Base-by-base conservation (phyloP, 2,113 vertebrate genomes). In the Sterrhoptilus dennistouni region DNA sequence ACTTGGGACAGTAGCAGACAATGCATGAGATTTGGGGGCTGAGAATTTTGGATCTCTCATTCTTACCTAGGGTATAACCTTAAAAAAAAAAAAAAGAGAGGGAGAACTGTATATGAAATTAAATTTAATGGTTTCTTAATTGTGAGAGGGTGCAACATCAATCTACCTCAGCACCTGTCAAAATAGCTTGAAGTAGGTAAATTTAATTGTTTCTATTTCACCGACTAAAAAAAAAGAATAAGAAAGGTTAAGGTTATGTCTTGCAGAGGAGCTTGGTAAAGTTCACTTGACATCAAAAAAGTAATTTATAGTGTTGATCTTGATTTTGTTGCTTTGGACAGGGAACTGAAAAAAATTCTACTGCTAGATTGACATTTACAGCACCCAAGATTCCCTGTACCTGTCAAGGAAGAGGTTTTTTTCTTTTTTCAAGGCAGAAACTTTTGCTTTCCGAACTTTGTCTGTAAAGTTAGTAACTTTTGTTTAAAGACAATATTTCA, bases 181-280 rank as follows among this genome's bases (percentile, higher is more conserved):
- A 11, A 1, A 20, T 19, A 9, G 6, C 5, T 53, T 64, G 28
- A 77, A 8, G 3, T 3, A 54, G 5, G 4, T 42, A 36, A 38
- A 68, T 54, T 31, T 60, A 1, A 14, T 33, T 76, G 4, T 64
- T 78, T 44, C 5, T 63, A 10, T 38, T 61, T 61, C 21, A 60
- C 5, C 29, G 4, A 3, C 19, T 3, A 5, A 61, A 21, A 17
- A 4, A 16, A 61, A 1, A n/a, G 0, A 35, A 7, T 25, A 35
- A 24, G 8, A 54, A 42, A 56, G 3, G 16, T 1, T 27, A 53
- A 38, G 4, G 3, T 4, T 16, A 35, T 10, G 9, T 28, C 19
- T 20, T 54, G 20, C 16, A 66, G 66, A 66, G 11, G 6, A 17
- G 14, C 8, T 44, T 57, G 3, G 5, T 70, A 74, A 89, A 59